Conservation (phyloP, 2,888 invertebrate genomes). For the Bhutanitis thaidina region DNA sequence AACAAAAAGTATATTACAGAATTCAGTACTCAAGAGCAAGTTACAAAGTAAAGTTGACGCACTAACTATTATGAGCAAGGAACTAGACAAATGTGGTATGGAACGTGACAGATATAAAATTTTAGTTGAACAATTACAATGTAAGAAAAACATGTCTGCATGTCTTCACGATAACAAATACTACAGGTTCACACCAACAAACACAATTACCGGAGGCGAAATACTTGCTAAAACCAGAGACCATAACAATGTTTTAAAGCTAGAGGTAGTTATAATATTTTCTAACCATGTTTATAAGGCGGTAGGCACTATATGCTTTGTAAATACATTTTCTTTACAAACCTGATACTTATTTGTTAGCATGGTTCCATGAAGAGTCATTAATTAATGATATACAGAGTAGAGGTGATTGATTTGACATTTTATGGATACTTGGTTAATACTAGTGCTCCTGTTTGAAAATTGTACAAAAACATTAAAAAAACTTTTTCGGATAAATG, state of each 20-base stretch:
- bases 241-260: constrained; percentile 77
- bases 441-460: too few species aligned
- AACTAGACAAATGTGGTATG: constrained; percentile 87
- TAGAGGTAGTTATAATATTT: constrained; percentile 72
- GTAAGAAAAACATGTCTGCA: constrained; percentile 46
- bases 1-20: constrained; percentile 51
- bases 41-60: constrained; percentile 91
- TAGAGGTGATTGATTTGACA: too few species aligned
- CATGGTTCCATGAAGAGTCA: too few species aligned
- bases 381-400: too few species aligned
- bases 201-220: constrained; percentile 76
- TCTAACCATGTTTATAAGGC: too few species aligned
- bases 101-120: constrained; percentile 90
- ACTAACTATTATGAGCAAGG: constrained; percentile 86
- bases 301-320: too few species aligned
- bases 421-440: too few species aligned
- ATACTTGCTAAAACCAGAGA: constrained; percentile 80
- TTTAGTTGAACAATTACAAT: constrained; percentile 88
- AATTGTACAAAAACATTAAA: too few species aligned
- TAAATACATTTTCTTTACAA: too few species aligned
- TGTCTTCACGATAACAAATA: constrained; percentile 38
- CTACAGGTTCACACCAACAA: constrained; percentile 55
- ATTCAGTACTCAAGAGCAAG: constrained; percentile 84
- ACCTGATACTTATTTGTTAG: background rate
- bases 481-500: too few species aligned